Conservation (phyloP, 2,888 invertebrate genomes). For the Gasteruption jaculator region DNA sequence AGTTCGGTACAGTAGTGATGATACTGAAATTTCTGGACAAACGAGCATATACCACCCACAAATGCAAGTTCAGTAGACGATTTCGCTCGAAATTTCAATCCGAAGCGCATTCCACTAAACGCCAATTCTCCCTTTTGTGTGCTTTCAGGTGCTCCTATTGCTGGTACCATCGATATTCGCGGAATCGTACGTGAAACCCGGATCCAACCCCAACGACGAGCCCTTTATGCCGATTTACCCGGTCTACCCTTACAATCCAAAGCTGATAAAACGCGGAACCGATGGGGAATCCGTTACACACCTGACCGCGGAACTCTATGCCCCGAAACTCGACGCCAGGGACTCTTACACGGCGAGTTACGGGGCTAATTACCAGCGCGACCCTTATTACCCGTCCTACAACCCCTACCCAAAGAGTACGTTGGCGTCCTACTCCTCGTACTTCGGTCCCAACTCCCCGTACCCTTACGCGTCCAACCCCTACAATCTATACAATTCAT, state of each 20-base stretch:
- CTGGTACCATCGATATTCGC: constrained; percentile 35
- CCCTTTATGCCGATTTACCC: constrained; percentile 47
- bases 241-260: constrained; percentile 43
- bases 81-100: too few species aligned
- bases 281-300: constrained; percentile 32
- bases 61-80: too few species aligned
- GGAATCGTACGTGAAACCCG: constrained; percentile 28
- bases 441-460: constrained; percentile 19
- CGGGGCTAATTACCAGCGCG: constrained; percentile 30
- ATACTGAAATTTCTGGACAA: too few species aligned
- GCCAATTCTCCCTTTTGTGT: neutral
- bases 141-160: constrained; percentile 38
- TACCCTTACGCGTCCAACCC: constrained; percentile 23
- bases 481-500: constrained; percentile 21
- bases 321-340: constrained; percentile 37
- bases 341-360: constrained; percentile 37
- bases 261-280: constrained; percentile 42
- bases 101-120: too few species aligned
- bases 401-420: constrained; percentile 31
- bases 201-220: constrained; percentile 39
- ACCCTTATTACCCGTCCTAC: constrained; percentile 34
- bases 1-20: too few species aligned
- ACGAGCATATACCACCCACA: too few species aligned
- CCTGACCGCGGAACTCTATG: constrained; percentile 38
- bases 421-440: constrained; percentile 13